Conservation (phyloP, 92 coral and sea anemone genomes). For the Porites lobata region DNA sequence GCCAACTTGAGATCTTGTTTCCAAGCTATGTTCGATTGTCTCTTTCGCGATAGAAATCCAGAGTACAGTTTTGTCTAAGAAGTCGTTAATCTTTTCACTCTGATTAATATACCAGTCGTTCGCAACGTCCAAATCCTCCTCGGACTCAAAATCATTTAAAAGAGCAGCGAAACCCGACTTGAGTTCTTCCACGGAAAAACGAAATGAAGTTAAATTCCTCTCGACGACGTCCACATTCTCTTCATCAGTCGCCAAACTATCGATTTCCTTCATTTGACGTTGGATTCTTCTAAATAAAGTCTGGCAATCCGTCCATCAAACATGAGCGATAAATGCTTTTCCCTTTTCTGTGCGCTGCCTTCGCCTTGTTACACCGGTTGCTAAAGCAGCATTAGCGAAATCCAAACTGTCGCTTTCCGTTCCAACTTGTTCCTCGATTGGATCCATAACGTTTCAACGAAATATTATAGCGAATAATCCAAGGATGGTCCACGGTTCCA, state of each 20-base stretch:
- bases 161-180: neutral
- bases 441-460: too few species aligned
- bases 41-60: too few species aligned
- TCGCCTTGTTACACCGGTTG: too few species aligned
- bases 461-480: too few species aligned
- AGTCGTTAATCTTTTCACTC: neutral
- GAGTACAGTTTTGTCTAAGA: neutral
- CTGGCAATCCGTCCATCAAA: conserved; percentile 13
- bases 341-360: too few species aligned
- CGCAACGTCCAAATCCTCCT: conserved; percentile 1
- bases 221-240: neutral
- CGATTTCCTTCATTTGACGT: neutral
- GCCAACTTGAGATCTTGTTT: too few species aligned
- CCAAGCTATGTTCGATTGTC: too few species aligned
- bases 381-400: too few species aligned
- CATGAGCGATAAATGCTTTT: too few species aligned
- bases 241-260: neutral
- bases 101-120: neutral
- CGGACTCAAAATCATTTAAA: neutral
- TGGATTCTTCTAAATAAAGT: neutral
- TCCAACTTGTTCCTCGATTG: too few species aligned
- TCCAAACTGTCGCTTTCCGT: too few species aligned
- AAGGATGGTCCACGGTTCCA: too few species aligned
- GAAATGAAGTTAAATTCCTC: neutral
- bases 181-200: neutral